A percentile compares a stretch with the other conserved stretches of the same genome.
Evolutionary conservation across 2,113 vertebrate species (phyloP).

Genomic region (Thamnophis sirtalis): DNA sequence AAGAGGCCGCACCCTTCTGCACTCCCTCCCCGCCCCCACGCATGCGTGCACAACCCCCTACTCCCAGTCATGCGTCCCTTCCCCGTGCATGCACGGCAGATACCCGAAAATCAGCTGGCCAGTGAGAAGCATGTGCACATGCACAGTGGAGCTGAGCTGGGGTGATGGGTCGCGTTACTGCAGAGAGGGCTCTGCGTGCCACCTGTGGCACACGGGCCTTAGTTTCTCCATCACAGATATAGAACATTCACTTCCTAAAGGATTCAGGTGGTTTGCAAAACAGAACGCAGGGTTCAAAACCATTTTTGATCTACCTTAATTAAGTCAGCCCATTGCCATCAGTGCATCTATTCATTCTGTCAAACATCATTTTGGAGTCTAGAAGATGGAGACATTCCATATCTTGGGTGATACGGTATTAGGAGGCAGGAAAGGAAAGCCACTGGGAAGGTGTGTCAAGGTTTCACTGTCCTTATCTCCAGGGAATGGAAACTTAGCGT

Average conservation of each 20-base stretch:
- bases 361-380: background rate
- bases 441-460: background rate
- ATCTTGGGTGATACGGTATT: background rate
- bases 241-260: background rate
- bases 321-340: background rate
- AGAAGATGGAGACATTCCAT: background rate
- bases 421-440: background rate
- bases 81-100: too few species aligned
- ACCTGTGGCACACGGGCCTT: too few species aligned
- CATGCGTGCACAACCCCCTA: too few species aligned
- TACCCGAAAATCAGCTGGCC: too few species aligned
- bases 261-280: background rate
- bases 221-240: background rate
- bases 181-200: too few species aligned
- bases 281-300: background rate
- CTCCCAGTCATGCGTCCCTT: too few species aligned
- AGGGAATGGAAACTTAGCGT: background rate
- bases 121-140: too few species aligned
- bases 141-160: too few species aligned
- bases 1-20: too few species aligned
- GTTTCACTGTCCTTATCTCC: background rate
- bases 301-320: background rate
- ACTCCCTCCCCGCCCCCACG: too few species aligned
- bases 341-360: background rate
- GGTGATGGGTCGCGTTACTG: too few species aligned